Percentiles rank a stretch among this genome's conserved stretches.
These are phyloP conservation scores for Prosapia bicincta DNA, from an alignment of 2,888 invertebrate species.

Conservation along the genomic window DNA sequence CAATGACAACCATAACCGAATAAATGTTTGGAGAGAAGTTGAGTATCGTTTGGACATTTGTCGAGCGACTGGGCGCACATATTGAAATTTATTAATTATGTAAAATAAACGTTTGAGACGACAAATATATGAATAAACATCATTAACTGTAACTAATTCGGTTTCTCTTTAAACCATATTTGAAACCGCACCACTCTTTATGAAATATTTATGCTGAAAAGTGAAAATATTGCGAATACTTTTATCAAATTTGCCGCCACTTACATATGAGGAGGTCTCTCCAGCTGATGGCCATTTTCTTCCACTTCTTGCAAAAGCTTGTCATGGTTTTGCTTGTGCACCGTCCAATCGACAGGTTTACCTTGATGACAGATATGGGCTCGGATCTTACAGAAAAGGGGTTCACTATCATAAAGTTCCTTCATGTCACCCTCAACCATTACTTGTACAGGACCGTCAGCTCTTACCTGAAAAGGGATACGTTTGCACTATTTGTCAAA, in stretches of 20 bases:
- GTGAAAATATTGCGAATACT: neutral
- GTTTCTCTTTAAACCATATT: no score
- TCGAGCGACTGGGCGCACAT: no score
- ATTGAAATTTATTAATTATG: no score
- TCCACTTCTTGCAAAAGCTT: constrained; percentile 44
- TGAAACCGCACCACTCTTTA: no score
- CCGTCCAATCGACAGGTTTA: constrained; percentile 47
- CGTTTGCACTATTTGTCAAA: no score
- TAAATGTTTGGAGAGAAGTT: no score
- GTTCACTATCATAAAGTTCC: constrained; percentile 48
- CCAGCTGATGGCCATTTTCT: constrained; percentile 43
- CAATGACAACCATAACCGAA: no score
- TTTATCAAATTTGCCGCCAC: constrained; percentile 35
- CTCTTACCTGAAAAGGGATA: constrained; percentile 47
- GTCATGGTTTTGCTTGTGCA: constrained; percentile 48
- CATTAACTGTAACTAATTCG: no score
- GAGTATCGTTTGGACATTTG: no score
- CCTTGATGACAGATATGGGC: constrained; percentile 50
- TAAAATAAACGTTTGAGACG: no score
- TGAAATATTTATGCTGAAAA: no score
- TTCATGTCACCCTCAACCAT: constrained; percentile 43
- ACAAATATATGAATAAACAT: no score
- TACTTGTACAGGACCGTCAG: constrained; percentile 47
- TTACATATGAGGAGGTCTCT: constrained; percentile 51
- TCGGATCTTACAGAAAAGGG: constrained; percentile 49